Conservation (phyloP, 2,888 invertebrate genomes). For the Pemphredon lugubris region DNA sequence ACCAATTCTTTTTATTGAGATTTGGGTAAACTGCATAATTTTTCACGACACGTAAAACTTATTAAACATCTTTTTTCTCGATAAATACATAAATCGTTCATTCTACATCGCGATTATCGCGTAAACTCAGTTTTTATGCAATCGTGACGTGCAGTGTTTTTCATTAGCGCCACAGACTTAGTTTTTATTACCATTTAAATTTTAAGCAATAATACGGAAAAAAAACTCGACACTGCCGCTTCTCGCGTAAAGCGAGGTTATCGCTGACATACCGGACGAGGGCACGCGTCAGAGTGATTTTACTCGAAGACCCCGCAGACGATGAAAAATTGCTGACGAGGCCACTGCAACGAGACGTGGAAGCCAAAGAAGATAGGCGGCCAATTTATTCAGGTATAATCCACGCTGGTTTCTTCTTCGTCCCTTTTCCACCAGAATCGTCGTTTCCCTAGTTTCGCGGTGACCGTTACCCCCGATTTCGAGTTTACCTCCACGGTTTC, state of each 20-base stretch:
- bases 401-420: conserved; percentile 5
- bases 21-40: too few species aligned
- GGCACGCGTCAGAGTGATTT: conserved; percentile 11
- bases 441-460: conserved; percentile 6
- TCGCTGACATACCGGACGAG: background rate
- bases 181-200: background rate
- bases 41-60: too few species aligned
- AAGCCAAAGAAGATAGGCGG: background rate
- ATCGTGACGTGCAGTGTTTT: too few species aligned
- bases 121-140: too few species aligned
- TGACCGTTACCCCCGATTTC: background rate
- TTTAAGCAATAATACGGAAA: too few species aligned
- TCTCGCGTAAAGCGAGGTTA: too few species aligned
- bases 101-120: too few species aligned
- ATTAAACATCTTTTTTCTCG: too few species aligned
- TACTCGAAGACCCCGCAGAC: conserved; percentile 23
- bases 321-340: conserved; percentile 44
- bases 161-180: background rate
- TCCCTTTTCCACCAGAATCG: background rate
- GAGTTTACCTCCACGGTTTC: conserved; percentile 13
- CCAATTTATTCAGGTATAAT: conserved; percentile 41
- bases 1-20: too few species aligned
- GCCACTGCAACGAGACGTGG: conserved; percentile 23
- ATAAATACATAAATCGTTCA: too few species aligned
- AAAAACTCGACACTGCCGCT: too few species aligned